These are phyloP conservation scores for Arge pagana DNA, from an alignment of 2,888 invertebrate species.

Conservation along the genomic window DNA sequence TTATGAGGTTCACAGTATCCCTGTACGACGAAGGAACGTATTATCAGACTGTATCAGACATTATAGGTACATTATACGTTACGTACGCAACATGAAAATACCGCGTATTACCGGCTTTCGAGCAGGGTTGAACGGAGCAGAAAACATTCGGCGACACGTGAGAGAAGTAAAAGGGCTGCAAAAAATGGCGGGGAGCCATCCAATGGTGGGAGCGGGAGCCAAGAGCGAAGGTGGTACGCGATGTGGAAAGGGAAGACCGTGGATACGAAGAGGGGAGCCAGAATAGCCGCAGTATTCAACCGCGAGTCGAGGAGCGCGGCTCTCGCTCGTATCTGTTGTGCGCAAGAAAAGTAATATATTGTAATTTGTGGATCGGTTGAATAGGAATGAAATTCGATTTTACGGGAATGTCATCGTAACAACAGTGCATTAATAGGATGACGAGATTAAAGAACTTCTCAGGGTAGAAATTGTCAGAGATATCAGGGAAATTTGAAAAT, in stretches of 20 bases:
- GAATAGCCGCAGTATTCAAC: constrained; percentile 51
- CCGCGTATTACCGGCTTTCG: too few species aligned
- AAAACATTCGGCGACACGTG: too few species aligned
- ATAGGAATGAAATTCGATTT: too few species aligned
- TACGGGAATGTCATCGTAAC: not conserved
- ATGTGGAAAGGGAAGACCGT: constrained; percentile 29
- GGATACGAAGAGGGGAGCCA: constrained; percentile 30
- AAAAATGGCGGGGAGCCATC: constrained; percentile 1
- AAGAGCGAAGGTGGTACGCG: constrained; percentile 5
- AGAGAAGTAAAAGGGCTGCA: too few species aligned
- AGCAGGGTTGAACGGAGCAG: too few species aligned
- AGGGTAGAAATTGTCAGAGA: not conserved
- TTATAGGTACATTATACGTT: too few species aligned
- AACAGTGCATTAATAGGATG: constrained; percentile 12
- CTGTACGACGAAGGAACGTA: too few species aligned
- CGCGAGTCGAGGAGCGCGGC: constrained; percentile 47
- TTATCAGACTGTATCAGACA: too few species aligned
- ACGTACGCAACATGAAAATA: too few species aligned
- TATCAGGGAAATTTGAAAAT: constrained; percentile 12
- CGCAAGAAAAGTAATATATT: too few species aligned
- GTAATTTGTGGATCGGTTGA: too few species aligned
- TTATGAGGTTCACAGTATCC: too few species aligned
- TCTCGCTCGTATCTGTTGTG: constrained; percentile 36
- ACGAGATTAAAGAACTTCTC: constrained; percentile 1
- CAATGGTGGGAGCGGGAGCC: not conserved